Conservation (phyloP, 2,888 invertebrate genomes). For the Ormyrus rosae region DNA sequence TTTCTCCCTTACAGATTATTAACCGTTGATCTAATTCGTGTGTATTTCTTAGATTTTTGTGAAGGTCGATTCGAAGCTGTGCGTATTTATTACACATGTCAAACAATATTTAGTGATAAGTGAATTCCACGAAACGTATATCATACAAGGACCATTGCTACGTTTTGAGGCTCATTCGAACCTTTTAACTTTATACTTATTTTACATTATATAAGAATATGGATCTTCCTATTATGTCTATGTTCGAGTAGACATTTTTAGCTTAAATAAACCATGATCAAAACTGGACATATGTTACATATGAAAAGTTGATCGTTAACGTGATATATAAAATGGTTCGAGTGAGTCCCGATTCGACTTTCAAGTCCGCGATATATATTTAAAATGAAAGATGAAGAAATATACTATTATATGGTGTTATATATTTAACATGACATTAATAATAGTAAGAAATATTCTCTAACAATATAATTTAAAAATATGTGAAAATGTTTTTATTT, state of each 20-base stretch:
- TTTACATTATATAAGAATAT: slow-evolving; percentile 56
- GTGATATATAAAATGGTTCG: slow-evolving; percentile 31
- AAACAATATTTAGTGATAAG: slow-evolving; percentile 42
- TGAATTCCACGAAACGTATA: slow-evolving; percentile 13
- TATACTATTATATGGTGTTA: slow-evolving; percentile 52
- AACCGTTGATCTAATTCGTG: slow-evolving; percentile 34
- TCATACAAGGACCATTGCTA: not conserved
- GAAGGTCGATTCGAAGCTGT: slow-evolving; percentile 58
- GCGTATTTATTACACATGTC: slow-evolving; percentile 55
- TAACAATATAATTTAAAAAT: slow-evolving; percentile 62
- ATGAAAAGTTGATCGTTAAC: slow-evolving; percentile 17
- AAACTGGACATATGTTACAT: slow-evolving; percentile 8
- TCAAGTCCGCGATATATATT: slow-evolving; percentile 50
- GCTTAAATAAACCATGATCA: slow-evolving; percentile 7
- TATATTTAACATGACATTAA: slow-evolving; percentile 68
- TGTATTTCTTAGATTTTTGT: slow-evolving; percentile 48
- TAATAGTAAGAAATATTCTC: slow-evolving; percentile 67
- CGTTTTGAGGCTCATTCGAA: slow-evolving; percentile 47
- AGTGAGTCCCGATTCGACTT: slow-evolving; percentile 40
- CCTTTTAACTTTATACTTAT: slow-evolving; percentile 37
- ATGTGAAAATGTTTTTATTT: slow-evolving; percentile 64
- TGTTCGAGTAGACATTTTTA: slow-evolving; percentile 5
- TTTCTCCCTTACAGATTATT: not conserved
- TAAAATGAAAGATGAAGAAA: slow-evolving; percentile 46
- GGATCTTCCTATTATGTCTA: slow-evolving; percentile 56